Evolutionary conservation across 2,888 invertebrate genomes (phyloP), one percentile per base, ranked within the genome.

Genomic region (Lasioglossum marginatum): DNA sequence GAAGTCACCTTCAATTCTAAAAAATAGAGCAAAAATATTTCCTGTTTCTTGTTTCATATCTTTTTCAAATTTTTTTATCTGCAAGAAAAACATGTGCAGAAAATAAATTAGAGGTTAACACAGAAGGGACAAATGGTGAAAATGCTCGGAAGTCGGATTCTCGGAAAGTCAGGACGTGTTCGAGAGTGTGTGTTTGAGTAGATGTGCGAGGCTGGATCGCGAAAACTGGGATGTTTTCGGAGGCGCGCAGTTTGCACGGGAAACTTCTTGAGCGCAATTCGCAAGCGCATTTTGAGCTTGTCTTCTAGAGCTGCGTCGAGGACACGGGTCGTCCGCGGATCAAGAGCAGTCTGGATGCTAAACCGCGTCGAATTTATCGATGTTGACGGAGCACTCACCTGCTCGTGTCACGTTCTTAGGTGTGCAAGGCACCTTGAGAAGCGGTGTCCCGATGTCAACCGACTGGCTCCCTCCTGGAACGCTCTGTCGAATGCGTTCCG

Each of bases 301-400:
- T 34, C 45, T 34, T 72, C 23, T 10, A 10, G 48, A 8, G 48
- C 4, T 34, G 81, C 81, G 83, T 63, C 48, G 79, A n/a, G 81
- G 81, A 81, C 87, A 72, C 81, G 23, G 72, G 45, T 70, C 19
- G 37, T 66, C 85, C 79, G 85, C 81, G 88, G 87, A 87, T 91
- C 88, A 75, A 84, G 75, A 90, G 73, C 77, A 75, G 75, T 60
- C 83, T 73, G 81, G 83, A 86, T 81, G 74, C 83, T 40, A 77
- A 77, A 45, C 79, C 81, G 80, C 88, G 72, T 82, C 68, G 85
- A 89, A 91, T 91, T 89, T 78, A 84, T 86, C 86, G 80, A 90
- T 92, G 91, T 92, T 92, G 91, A 92, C 91, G 88, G 87, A 92
- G 87, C 91, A 91, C 91, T 92, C 87, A 83, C 77, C 85, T 81